Conservation (phyloP, 2,888 invertebrate genomes). For the Ischnus inquisitorius region DNA sequence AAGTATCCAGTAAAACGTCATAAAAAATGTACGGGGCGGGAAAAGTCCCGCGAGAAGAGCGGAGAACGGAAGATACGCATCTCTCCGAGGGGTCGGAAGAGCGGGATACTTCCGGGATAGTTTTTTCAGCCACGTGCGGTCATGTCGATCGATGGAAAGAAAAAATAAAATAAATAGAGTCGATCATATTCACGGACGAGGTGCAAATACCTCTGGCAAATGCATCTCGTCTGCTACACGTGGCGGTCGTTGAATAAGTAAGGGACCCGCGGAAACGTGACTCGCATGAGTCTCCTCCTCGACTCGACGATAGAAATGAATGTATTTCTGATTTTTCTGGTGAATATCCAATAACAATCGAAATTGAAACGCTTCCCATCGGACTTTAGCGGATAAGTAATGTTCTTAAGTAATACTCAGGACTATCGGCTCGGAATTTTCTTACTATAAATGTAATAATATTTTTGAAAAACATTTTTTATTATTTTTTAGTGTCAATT, state of each 20-base stretch:
- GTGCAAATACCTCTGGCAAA: slow-evolving; percentile 6
- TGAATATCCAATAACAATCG: neutral
- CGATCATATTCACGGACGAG: slow-evolving; percentile 47
- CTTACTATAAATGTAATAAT: neutral
- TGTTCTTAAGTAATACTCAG: too few species aligned
- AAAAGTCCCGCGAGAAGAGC: neutral
- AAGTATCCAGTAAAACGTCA: slow-evolving; percentile 40
- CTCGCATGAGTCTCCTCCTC: slow-evolving; percentile 11
- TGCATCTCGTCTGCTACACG: slow-evolving; percentile 9
- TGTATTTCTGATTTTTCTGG: neutral
- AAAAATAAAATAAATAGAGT: slow-evolving; percentile 13
- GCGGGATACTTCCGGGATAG: slow-evolving; percentile 10
- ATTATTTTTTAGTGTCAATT: too few species aligned
- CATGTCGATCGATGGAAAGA: neutral
- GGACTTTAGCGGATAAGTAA: neutral
- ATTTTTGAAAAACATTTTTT: neutral
- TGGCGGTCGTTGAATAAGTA: slow-evolving; percentile 31
- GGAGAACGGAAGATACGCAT: slow-evolving; percentile 33
- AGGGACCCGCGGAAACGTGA: slow-evolving; percentile 22
- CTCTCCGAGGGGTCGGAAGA: neutral
- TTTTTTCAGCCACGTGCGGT: slow-evolving; percentile 28
- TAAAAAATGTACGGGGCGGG: slow-evolving; percentile 50
- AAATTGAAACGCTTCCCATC: neutral
- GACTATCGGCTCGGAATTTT: too few species aligned
- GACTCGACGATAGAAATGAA: neutral